Evolutionary conservation across 2,113 vertebrate species (phyloP).

Genomic region (Muntiacus reevesi): DNA sequence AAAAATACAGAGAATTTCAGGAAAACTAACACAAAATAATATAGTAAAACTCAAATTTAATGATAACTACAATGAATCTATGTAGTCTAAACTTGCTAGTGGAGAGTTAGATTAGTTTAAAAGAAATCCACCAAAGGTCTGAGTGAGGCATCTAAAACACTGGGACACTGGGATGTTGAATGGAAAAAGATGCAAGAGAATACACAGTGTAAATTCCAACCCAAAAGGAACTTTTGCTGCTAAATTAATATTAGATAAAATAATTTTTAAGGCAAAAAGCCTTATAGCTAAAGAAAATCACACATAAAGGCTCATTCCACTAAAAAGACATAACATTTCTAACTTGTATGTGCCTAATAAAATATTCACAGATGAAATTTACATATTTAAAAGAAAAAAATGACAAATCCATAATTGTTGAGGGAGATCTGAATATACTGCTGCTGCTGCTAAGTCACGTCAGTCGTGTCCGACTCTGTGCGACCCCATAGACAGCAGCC

Average conservation of each 20-base stretch:
- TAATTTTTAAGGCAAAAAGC: neutral
- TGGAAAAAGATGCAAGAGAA: neutral
- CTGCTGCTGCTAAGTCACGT: neutral
- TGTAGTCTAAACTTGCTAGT: neutral
- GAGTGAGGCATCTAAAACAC: neutral
- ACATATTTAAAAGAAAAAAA: neutral
- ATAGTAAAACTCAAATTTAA: neutral
- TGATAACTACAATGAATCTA: neutral
- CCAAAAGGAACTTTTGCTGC: neutral
- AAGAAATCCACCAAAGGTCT: neutral
- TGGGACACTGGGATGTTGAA: neutral
- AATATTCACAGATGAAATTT: slow-evolving; percentile 5
- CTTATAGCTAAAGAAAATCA: neutral
- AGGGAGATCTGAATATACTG: neutral
- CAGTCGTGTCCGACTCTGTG: too few species aligned
- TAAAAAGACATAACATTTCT: neutral
- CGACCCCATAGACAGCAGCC: too few species aligned
- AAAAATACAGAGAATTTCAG: neutral
- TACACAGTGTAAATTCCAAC: neutral
- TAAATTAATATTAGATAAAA: neutral
- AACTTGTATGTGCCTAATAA: neutral
- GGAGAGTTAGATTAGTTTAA: neutral
- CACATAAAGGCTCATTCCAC: neutral
- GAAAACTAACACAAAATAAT: neutral
- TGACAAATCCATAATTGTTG: neutral